Evolutionary conservation across 1,140 invertebrate genomes (phyloP).

Genomic region (Nymphalis io): DNA sequence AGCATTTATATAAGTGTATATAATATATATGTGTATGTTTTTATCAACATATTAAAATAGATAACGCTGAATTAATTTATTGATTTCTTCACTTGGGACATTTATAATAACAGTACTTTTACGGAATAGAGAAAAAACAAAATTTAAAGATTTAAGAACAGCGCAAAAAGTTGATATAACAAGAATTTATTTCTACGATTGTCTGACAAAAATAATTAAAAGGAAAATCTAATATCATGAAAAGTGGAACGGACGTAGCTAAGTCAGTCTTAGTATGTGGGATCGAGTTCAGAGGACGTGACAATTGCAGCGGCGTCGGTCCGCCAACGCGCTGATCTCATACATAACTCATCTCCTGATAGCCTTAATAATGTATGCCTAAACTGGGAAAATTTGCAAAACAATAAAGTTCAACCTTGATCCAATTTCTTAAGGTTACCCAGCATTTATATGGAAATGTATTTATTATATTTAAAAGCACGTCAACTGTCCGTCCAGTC

Average conservation of each 20-base stretch:
- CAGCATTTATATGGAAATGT: constrained; percentile 6
- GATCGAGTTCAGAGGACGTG: constrained; percentile 58
- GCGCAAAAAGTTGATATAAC: too few species aligned
- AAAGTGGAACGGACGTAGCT: constrained; percentile 31
- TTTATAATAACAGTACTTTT: too few species aligned
- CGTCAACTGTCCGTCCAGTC: background rate
- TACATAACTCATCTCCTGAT: constrained; percentile 39
- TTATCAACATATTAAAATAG: too few species aligned
- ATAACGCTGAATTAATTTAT: too few species aligned
- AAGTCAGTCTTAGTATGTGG: constrained; percentile 31
- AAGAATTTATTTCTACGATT: background rate
- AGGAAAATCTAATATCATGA: constrained; percentile 11
- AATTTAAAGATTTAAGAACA: too few species aligned
- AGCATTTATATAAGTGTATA: too few species aligned
- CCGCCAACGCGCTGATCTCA: constrained; percentile 56
- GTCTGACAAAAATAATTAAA: background rate
- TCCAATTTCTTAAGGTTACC: constrained; percentile 21
- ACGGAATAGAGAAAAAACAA: too few species aligned
- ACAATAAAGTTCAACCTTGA: constrained; percentile 24
- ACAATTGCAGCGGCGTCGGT: constrained; percentile 64
- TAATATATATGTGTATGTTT: too few species aligned
- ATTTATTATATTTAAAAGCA: constrained; percentile 13
- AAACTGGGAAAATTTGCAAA: constrained; percentile 25
- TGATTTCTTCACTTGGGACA: too few species aligned
- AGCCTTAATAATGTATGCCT: constrained; percentile 36